Conservation (phyloP, 2,888 invertebrate genomes). For the Lordiphosa andalusiaca region DNA sequence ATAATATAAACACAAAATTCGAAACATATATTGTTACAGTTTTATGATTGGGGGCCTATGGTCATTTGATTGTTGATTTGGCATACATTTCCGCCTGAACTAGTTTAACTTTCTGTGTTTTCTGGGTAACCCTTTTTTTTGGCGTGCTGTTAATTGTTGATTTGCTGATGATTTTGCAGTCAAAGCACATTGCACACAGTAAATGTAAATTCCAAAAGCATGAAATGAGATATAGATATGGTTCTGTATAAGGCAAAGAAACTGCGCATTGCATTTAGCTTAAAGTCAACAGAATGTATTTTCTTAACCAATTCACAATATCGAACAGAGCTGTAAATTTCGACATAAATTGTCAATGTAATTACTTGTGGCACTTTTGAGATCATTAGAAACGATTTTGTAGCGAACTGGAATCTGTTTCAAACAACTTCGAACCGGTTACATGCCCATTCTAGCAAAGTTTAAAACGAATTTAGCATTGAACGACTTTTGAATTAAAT, state of each 20-base stretch:
- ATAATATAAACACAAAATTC: slow-evolving; percentile 35
- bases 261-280: slow-evolving; percentile 5
- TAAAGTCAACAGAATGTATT: background rate
- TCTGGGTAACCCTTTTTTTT: slow-evolving; percentile 25
- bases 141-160: slow-evolving; percentile 49
- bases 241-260: background rate
- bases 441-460: too few relatives aligned
- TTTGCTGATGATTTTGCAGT: slow-evolving; percentile 26
- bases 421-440: too few relatives aligned
- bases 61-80: slow-evolving; percentile 25
- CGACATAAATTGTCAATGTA: too few relatives aligned
- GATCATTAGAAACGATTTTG: too few relatives aligned
- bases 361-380: too few relatives aligned
- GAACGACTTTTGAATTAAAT: too few relatives aligned
- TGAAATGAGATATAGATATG: background rate
- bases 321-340: too few relatives aligned
- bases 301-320: background rate
- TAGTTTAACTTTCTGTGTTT: slow-evolving; percentile 36
- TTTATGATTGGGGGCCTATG: slow-evolving; percentile 25
- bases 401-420: too few relatives aligned
- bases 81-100: slow-evolving; percentile 59
- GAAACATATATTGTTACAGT: slow-evolving; percentile 14
- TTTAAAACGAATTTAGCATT: too few relatives aligned
- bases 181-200: slow-evolving; percentile 30
- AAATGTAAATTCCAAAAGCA: slow-evolving; percentile 30